phyloP scores from a whole-genome alignment of 2,888 invertebrate genomes.

The Phlogophora meticulosa region DNA sequence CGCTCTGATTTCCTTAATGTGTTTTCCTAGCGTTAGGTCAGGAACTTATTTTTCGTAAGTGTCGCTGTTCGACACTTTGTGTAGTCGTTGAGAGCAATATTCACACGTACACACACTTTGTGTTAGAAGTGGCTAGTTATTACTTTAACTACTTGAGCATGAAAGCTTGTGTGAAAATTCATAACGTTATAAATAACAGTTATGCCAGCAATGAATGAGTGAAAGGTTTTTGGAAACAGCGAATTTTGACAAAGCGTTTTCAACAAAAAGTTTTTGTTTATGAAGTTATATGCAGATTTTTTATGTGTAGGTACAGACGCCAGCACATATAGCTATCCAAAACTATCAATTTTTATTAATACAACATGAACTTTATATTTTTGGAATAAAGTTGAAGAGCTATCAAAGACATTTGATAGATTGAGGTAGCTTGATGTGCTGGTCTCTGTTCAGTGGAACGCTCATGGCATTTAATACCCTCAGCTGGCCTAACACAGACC shows the following conservation, averaged over 20 bases:
- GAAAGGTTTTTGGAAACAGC: slow-evolving; percentile 16
- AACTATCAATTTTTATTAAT: too few relatives aligned
- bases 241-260: slow-evolving; percentile 9
- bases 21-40: slow-evolving; percentile 31
- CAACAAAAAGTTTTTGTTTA: background rate
- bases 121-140: background rate
- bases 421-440: too few relatives aligned
- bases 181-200: background rate
- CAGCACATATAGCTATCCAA: too few relatives aligned
- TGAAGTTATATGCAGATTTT: slow-evolving; percentile 5
- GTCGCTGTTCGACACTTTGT: background rate
- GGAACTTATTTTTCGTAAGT: slow-evolving; percentile 24
- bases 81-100: slow-evolving; percentile 6
- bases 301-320: too few relatives aligned
- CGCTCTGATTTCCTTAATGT: slow-evolving; percentile 33
- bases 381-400: too few relatives aligned
- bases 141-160: background rate
- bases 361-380: too few relatives aligned
- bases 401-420: too few relatives aligned
- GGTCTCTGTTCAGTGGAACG: too few relatives aligned
- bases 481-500: too few relatives aligned
- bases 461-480: too few relatives aligned
- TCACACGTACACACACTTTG: background rate
- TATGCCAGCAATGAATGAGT: background rate
- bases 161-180: background rate